Conservation (phyloP, 2,888 invertebrate genomes). For the Idaea straminata region DNA sequence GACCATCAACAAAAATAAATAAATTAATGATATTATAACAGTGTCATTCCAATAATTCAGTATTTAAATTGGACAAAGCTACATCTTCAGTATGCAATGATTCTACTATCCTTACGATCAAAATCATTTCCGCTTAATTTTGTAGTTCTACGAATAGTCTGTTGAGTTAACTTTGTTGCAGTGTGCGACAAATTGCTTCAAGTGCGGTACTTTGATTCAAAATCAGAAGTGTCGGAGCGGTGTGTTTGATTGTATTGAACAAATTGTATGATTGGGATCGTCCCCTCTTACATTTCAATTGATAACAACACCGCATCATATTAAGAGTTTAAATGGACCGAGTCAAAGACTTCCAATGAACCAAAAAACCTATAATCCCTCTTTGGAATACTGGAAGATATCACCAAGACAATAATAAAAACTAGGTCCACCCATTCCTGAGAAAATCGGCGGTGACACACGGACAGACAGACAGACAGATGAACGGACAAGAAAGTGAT, state of each 20-base stretch:
- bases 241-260: not conserved
- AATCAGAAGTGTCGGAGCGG: conserved; percentile 2
- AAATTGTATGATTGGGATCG: not conserved
- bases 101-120: not conserved
- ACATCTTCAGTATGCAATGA: not conserved
- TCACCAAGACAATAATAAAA: too few species aligned
- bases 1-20: not conserved
- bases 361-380: too few species aligned
- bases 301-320: not conserved
- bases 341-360: too few species aligned
- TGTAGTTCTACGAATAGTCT: not conserved
- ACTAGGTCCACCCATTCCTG: too few species aligned
- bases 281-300: not conserved
- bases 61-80: not conserved
- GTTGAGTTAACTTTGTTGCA: not conserved
- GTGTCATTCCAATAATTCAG: not conserved
- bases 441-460: too few species aligned
- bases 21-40: not conserved
- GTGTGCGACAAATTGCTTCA: not conserved
- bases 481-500: too few species aligned
- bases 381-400: too few species aligned
- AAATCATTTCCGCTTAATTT: not conserved
- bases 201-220: not conserved
- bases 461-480: too few species aligned
- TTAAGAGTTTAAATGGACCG: not conserved